phyloP scores from a whole-genome alignment of 2,888 invertebrate species.

The Carabus problematicus region DNA sequence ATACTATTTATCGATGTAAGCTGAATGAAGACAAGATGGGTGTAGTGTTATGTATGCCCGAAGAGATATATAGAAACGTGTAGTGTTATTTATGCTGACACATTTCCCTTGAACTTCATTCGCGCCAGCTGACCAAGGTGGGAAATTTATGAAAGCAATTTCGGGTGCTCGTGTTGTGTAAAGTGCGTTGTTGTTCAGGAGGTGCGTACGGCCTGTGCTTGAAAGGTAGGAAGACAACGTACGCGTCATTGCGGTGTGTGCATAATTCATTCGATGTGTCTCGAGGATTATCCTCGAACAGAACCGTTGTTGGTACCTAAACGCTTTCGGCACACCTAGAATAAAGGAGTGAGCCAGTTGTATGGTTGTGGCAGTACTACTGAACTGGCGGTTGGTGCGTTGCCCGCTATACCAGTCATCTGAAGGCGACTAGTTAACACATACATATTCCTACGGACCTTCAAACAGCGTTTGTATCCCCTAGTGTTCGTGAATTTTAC shows the following conservation, averaged over 20 bases:
- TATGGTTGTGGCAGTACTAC: background rate
- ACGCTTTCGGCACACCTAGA: constrained; percentile 10
- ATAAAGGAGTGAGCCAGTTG: background rate
- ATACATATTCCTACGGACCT: background rate
- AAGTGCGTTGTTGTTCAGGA: background rate
- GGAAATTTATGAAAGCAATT: too few species aligned
- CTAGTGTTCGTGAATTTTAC: constrained; percentile 47
- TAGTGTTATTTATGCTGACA: too few species aligned
- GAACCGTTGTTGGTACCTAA: background rate
- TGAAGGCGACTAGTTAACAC: background rate
- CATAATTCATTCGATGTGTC: constrained; percentile 2
- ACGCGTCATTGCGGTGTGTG: background rate
- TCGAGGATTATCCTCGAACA: background rate
- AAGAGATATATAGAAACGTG: too few species aligned
- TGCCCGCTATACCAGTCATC: constrained; percentile 1
- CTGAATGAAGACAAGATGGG: too few species aligned
- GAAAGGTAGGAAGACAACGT: too few species aligned
- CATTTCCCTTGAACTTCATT: too few species aligned
- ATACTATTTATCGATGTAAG: too few species aligned
- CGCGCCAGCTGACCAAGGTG: too few species aligned
- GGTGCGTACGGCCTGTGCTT: background rate
- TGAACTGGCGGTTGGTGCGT: background rate
- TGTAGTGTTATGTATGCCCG: too few species aligned
- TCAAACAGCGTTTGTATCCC: background rate
- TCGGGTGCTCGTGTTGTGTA: background rate